Conservation (phyloP, 2,888 invertebrate species). For the Nomada fabriciana region DNA sequence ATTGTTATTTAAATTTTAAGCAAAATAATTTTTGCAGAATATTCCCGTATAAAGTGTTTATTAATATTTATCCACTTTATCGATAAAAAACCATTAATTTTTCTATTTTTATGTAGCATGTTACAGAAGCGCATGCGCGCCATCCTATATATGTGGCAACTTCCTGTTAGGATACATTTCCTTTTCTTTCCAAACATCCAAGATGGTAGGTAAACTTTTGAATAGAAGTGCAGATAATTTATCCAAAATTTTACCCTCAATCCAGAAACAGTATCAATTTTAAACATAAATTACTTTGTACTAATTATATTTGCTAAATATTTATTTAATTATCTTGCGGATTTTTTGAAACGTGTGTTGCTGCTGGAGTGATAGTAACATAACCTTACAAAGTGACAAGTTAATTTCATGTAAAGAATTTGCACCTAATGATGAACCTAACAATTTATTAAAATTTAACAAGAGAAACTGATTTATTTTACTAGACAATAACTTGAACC, state of each 20-base stretch:
- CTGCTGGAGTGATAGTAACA: constrained; percentile 22
- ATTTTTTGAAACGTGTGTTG: background rate
- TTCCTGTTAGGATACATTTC: constrained; percentile 72
- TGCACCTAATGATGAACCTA: background rate
- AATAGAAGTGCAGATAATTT: constrained; percentile 17
- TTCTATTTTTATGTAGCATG: constrained; percentile 63
- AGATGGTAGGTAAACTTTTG: constrained; percentile 78
- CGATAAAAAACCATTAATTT: constrained; percentile 52
- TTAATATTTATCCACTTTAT: constrained; percentile 35
- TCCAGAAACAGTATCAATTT: constrained; percentile 18
- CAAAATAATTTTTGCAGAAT: constrained; percentile 22
- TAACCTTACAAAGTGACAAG: constrained; percentile 56
- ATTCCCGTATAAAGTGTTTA: background rate
- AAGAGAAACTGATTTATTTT: background rate
- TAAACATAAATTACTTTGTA: background rate
- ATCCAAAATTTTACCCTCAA: constrained; percentile 46
- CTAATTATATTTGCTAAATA: background rate
- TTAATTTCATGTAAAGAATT: background rate
- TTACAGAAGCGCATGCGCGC: constrained; percentile 61
- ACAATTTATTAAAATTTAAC: background rate
- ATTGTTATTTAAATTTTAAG: background rate
- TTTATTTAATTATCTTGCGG: constrained; percentile 33
- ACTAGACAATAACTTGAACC: background rate
- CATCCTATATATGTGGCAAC: constrained; percentile 18
- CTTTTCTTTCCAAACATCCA: constrained; percentile 77